Base-by-base conservation (phyloP, 2,113 vertebrate species). In the Sardina pilchardus region DNA sequence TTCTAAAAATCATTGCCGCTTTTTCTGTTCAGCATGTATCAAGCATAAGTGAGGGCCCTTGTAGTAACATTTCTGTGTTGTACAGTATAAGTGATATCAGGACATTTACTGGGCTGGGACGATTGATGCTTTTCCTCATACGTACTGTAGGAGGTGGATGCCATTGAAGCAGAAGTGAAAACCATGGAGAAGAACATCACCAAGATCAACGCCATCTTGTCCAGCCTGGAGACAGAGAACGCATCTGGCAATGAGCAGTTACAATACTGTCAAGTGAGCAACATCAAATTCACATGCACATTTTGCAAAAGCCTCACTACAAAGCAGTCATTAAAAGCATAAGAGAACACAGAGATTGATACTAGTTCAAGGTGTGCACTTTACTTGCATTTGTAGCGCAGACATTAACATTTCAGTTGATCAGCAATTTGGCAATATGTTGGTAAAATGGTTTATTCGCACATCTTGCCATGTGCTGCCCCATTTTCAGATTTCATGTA, bases 111-210 rank as follows among this genome's bases (percentile, higher is more conserved):
- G 30, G 34, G 16, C 63, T 71, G 63, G 26, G 12, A 30, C 3
- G 30, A 71, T 71, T 1, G 63, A 30, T 71, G 26, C 4, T 71
- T 5, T 86, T 7, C 0, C 56, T 89, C 19, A 84, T 30, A 0
- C 81, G 53, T n/a, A n/a, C n/a, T n/a, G n/a, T 87, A 99, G 98
- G 95, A 96, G 87, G 89, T 98, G 90, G 95, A 96, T 87, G 93
- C 93, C 43, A 94, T 97, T 67, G 97, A 99, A 94, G 89, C 90
- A 4, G 97, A 98, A 81, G 89, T 99, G 14, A 98, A 96, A 89
- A 89, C 84, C 0, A 95, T 98, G 89, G 97, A 98, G 89, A 97
- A 96, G 85, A 96, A 96, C 14, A 45, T 97, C 83, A 90, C 90
- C 0, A 97, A 97, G 93, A 97, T 99, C 90, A 95, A 91, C 92